phyloP scores from a whole-genome alignment of 2,797 vertebrate genomes.

The Buphagus erythrorhynchus region DNA sequence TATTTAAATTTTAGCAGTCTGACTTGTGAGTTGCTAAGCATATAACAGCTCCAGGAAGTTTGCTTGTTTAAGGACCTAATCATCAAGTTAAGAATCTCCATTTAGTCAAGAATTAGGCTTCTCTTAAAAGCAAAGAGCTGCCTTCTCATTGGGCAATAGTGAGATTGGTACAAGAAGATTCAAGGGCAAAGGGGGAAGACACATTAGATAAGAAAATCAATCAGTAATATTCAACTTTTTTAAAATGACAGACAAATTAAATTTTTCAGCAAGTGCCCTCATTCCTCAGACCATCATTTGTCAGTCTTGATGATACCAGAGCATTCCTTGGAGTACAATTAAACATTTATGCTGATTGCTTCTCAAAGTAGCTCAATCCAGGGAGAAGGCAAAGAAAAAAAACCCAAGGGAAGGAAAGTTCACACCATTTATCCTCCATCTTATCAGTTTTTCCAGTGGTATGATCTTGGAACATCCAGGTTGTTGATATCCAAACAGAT shows the following conservation, averaged over 20 bases:
- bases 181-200: not conserved
- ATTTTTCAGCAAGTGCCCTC: conserved; percentile 45
- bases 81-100: not conserved
- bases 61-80: not conserved
- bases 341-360: conserved; percentile 39
- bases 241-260: conserved; percentile 29
- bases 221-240: conserved; percentile 15
- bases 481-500: conserved; percentile 34
- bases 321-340: conserved; percentile 60
- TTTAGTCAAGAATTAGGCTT: not conserved
- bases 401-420: not conserved
- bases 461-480: not conserved
- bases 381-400: not conserved
- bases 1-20: not conserved
- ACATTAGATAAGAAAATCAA: not conserved
- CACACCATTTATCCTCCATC: not conserved
- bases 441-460: not conserved
- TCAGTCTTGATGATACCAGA: conserved; percentile 37
- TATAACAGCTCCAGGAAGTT: not conserved
- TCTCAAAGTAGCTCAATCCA: conserved; percentile 40
- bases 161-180: not conserved
- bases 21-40: not conserved
- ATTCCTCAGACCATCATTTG: conserved; percentile 25
- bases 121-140: not conserved
- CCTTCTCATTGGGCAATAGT: not conserved